A percentile compares a stretch with the other conserved stretches of the same genome.
Evolutionary conservation across 2,113 vertebrate genomes (phyloP).

Genomic region (Podocnemis expansa): DNA sequence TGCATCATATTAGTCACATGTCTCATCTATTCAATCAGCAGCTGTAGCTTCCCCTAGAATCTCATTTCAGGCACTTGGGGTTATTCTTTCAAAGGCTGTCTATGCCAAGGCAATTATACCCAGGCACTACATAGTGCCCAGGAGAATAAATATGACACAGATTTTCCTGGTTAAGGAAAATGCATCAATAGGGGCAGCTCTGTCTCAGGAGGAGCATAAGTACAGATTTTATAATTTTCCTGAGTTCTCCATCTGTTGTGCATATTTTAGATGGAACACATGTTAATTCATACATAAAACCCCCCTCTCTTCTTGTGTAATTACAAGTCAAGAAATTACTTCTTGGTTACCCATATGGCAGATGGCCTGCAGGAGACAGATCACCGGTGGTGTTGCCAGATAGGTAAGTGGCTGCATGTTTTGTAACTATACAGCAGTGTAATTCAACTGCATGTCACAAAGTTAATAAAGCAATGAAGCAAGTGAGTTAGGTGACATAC

Average conservation of each 20-base stretch:
- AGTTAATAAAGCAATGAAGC: neutral
- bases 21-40: neutral
- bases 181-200: neutral
- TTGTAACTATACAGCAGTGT: neutral
- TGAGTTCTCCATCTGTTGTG: neutral
- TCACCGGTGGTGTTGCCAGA: neutral
- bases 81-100: neutral
- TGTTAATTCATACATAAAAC: neutral
- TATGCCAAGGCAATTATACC: neutral
- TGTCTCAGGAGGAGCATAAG: neutral
- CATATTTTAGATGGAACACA: neutral
- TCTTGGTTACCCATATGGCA: accelerated
- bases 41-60: neutral
- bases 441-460: accelerated
- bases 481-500: accelerated
- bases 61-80: neutral
- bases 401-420: neutral
- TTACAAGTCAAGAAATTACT: neutral
- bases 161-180: neutral
- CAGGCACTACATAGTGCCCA: neutral
- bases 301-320: neutral
- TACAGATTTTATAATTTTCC: neutral
- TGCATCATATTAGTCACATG: neutral
- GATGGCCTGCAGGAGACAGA: neutral
- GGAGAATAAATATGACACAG: neutral